phyloP scores from a whole-genome alignment of 2,113 vertebrate genomes.

The Charadrius vociferus region DNA sequence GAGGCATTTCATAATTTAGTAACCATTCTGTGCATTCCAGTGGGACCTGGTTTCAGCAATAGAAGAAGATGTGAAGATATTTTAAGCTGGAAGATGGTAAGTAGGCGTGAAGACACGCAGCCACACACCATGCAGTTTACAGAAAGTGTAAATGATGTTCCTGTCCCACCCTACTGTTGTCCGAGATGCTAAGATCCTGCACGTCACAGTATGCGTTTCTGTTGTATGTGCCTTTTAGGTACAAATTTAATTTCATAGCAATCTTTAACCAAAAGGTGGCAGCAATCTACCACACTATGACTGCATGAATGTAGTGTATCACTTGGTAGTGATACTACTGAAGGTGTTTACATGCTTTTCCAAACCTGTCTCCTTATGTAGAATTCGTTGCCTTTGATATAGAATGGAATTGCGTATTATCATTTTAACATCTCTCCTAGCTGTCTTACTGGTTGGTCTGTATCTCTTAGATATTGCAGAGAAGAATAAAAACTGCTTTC shows the following conservation, averaged over 20 bases:
- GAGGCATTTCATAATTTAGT: not conserved
- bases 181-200: not conserved
- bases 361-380: not conserved
- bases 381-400: not conserved
- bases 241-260: not conserved
- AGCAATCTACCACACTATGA: not conserved
- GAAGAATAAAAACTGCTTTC: not conserved
- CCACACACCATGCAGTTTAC: not conserved
- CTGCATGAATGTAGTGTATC: accelerated
- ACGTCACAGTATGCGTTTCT: accelerated
- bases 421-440: not conserved
- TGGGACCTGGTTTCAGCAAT: not conserved
- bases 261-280: slow-evolving; percentile 47
- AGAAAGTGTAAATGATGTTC: not conserved
- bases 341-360: not conserved
- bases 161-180: not conserved
- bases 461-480: not conserved
- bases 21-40: not conserved
- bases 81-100: not conserved
- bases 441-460: not conserved
- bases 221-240: accelerated
- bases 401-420: not conserved
- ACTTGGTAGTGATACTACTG: not conserved
- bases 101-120: not conserved
- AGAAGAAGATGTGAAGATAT: not conserved